Percentiles rank a stretch among this genome's conserved stretches.
phyloP scores from a whole-genome alignment of 2,888 invertebrate species.

The Argyresthia goedartella region DNA sequence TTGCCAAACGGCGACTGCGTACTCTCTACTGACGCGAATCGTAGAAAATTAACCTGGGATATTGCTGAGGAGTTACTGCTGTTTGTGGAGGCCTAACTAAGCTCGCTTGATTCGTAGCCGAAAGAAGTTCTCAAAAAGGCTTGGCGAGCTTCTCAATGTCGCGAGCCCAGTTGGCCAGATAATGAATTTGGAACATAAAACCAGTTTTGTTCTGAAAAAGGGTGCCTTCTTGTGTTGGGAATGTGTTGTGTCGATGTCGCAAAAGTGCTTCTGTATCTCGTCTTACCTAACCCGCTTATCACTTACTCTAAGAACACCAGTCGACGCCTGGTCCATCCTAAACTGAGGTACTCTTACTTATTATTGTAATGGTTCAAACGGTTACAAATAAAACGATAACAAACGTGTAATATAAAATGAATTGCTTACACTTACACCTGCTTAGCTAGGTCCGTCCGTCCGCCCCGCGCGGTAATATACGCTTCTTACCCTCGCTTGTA shows the following conservation, averaged over 20 bases:
- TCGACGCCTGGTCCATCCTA: slow-evolving; percentile 70
- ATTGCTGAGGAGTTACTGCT: slow-evolving; percentile 36
- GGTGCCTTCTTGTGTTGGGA: slow-evolving; percentile 45
- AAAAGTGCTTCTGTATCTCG: slow-evolving; percentile 47
- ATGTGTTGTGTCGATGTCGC: slow-evolving; percentile 62
- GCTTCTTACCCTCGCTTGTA: too few relatives aligned
- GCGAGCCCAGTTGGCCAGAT: slow-evolving; percentile 14
- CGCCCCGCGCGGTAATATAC: slow-evolving; percentile 42
- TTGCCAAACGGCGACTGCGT: slow-evolving; percentile 67
- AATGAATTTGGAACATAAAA: slow-evolving; percentile 44
- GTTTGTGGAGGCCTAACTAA: not conserved
- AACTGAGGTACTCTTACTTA: slow-evolving; percentile 64
- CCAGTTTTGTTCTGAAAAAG: slow-evolving; percentile 27
- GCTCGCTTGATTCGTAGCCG: not conserved
- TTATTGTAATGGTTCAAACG: slow-evolving; percentile 66
- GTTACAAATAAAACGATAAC: slow-evolving; percentile 69
- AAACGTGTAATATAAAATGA: slow-evolving; percentile 65
- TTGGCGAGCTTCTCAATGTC: not conserved
- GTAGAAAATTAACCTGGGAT: slow-evolving; percentile 58
- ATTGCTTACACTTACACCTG: slow-evolving; percentile 68
- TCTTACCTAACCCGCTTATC: slow-evolving; percentile 44
- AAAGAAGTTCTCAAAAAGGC: not conserved
- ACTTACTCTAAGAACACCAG: slow-evolving; percentile 58
- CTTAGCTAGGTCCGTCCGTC: slow-evolving; percentile 63
- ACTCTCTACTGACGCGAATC: slow-evolving; percentile 34